These are phyloP conservation scores for Crocallis elinguaria DNA, from an alignment of 2,888 invertebrate species.

Conservation along the genomic window DNA sequence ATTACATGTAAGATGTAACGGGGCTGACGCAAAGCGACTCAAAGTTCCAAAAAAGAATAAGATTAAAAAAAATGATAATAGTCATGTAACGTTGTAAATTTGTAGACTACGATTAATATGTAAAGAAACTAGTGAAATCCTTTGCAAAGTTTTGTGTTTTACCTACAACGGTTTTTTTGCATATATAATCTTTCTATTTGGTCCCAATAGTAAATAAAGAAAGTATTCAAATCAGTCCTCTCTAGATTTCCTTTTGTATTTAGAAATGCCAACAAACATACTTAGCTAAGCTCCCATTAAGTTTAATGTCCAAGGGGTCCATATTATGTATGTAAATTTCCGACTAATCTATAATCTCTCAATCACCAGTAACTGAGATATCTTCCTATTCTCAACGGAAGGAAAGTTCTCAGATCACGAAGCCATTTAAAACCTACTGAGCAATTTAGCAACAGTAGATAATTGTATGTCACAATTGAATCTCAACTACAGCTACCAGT, in stretches of 20 bases:
- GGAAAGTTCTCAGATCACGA: slow-evolving; percentile 61
- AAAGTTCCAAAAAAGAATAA: too few relatives aligned
- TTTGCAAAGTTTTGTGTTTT: too few relatives aligned
- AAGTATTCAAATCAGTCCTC: too few relatives aligned
- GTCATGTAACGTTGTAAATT: too few relatives aligned
- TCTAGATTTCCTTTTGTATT: not conserved
- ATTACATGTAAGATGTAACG: too few relatives aligned
- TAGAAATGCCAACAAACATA: not conserved
- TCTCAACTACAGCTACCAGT: slow-evolving; percentile 43
- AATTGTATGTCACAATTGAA: slow-evolving; percentile 61
- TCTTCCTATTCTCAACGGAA: slow-evolving; percentile 30
- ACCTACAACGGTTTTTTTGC: too few relatives aligned
- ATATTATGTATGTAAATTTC: slow-evolving; percentile 25
- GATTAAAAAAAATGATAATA: too few relatives aligned
- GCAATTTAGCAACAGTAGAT: slow-evolving; percentile 57
- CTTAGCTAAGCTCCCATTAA: not conserved
- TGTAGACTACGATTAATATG: too few relatives aligned
- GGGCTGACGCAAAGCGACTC: too few relatives aligned
- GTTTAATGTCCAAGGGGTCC: slow-evolving; percentile 2
- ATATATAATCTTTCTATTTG: too few relatives aligned
- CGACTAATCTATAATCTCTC: slow-evolving; percentile 17
- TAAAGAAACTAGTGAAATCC: too few relatives aligned
- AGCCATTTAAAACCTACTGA: slow-evolving; percentile 46
- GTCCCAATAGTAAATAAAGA: too few relatives aligned
- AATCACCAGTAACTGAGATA: slow-evolving; percentile 19